Evolutionary conservation across 2,888 invertebrate genomes (phyloP).

Genomic region (Eupithecia inturbata): DNA sequence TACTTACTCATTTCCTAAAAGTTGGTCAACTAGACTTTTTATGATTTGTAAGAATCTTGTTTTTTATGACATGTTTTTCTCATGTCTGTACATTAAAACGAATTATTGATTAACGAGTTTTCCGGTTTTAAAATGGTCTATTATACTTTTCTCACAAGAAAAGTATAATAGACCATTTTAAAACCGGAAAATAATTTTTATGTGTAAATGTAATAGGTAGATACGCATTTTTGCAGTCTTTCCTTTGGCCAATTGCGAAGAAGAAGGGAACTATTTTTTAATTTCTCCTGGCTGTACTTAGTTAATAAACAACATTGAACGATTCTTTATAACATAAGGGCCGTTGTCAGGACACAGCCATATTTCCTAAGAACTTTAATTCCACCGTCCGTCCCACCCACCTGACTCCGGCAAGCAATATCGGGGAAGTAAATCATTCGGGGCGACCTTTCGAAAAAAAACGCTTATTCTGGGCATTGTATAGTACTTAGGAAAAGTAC

Average conservation of each 20-base stretch:
- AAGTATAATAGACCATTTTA: too few relatives aligned
- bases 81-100: not conserved
- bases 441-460: slow-evolving; percentile 61
- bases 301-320: not conserved
- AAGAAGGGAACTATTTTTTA: not conserved
- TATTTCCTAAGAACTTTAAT: slow-evolving; percentile 72
- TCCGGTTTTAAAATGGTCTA: too few relatives aligned
- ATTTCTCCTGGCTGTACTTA: too few relatives aligned
- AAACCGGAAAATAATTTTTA: too few relatives aligned
- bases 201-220: too few relatives aligned
- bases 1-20: slow-evolving; percentile 17
- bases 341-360: slow-evolving; percentile 53
- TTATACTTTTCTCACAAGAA: too few relatives aligned
- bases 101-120: too few relatives aligned
- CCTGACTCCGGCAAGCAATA: slow-evolving; percentile 67
- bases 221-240: too few relatives aligned
- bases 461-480: slow-evolving; percentile 41
- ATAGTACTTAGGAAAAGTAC: not conserved
- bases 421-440: slow-evolving; percentile 72
- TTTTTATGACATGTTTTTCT: not conserved
- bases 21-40: not conserved
- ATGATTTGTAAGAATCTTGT: not conserved
- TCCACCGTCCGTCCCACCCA: slow-evolving; percentile 64
- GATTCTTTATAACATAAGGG: slow-evolving; percentile 1
- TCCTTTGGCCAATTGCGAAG: too few relatives aligned